Conservation (phyloP, 2,888 invertebrate genomes). For the Cephus spinipes region DNA sequence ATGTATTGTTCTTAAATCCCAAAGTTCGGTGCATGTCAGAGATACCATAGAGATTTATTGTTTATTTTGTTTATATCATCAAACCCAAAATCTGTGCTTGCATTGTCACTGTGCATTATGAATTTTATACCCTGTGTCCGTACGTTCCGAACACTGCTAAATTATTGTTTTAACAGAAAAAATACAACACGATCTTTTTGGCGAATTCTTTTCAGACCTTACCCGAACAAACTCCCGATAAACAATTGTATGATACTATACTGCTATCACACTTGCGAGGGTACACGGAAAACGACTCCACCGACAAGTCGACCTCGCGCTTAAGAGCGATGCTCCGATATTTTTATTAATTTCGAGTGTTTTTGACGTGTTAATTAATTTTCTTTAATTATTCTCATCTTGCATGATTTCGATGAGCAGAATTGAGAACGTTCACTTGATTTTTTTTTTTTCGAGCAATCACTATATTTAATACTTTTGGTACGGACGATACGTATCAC, state of each 20-base stretch:
- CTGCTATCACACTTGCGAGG: not conserved
- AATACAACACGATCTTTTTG: not conserved
- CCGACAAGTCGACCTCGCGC: constrained; percentile 46
- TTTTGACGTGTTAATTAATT: not conserved
- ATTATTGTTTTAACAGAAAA: not conserved
- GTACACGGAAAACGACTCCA: constrained; percentile 26
- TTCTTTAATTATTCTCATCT: not conserved
- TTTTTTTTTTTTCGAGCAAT: not conserved
- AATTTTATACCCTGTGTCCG: not conserved
- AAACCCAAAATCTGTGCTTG: not conserved
- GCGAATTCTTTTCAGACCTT: not conserved
- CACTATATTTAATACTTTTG: not conserved
- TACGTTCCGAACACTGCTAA: not conserved
- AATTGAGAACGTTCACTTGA: not conserved
- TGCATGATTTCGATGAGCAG: not conserved
- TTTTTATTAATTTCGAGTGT: constrained; percentile 18
- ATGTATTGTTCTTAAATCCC: not conserved
- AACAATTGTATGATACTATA: not conserved
- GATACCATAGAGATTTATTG: not conserved
- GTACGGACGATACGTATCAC: not conserved
- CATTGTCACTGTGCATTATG: not conserved
- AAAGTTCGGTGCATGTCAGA: not conserved
- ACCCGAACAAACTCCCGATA: not conserved
- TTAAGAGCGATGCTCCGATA: constrained; percentile 16
- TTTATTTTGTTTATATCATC: not conserved